A percentile compares a stretch with the other conserved stretches of the same genome.
phyloP scores from a whole-genome alignment of 2,113 vertebrate species.

The Oncorhynchus masou region DNA sequence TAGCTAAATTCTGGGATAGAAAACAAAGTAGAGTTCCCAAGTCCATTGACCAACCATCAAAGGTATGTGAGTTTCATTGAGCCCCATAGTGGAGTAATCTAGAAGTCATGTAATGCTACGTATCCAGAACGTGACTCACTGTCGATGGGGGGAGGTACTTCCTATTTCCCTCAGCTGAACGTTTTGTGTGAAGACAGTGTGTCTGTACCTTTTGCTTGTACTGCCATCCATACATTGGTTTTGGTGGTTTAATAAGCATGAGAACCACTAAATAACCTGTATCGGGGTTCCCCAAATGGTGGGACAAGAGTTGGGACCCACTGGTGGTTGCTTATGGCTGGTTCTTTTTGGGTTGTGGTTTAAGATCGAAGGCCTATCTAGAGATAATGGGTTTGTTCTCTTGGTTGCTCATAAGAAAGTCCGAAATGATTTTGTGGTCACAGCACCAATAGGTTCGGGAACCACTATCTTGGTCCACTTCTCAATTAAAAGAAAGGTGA shows the following conservation, averaged over 20 bases:
- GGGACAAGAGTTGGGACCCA: constrained; percentile 2
- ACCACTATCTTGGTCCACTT: neutral
- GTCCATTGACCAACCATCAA: neutral
- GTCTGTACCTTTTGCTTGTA: constrained; percentile 14
- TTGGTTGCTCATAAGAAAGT: neutral
- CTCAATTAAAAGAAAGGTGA: no score
- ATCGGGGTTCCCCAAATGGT: constrained; percentile 15
- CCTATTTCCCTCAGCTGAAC: neutral
- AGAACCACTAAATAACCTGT: constrained; percentile 16
- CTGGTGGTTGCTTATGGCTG: neutral
- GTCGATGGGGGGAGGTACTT: neutral
- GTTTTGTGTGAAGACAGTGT: constrained; percentile 7
- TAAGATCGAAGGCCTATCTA: neutral
- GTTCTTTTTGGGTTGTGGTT: neutral
- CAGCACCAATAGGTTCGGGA: no score
- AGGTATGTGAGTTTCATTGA: neutral
- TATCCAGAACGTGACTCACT: constrained; percentile 24
- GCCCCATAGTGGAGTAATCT: neutral
- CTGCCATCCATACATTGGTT: neutral
- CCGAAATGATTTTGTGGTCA: neutral
- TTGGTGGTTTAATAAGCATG: constrained; percentile 13
- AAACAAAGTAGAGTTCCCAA: neutral
- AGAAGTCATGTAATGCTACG: neutral
- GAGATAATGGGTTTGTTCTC: neutral
- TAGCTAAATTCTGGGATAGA: constrained; percentile 2